phyloP scores from a whole-genome alignment of 2,888 invertebrate genomes.

The Pimpla rufipes region DNA sequence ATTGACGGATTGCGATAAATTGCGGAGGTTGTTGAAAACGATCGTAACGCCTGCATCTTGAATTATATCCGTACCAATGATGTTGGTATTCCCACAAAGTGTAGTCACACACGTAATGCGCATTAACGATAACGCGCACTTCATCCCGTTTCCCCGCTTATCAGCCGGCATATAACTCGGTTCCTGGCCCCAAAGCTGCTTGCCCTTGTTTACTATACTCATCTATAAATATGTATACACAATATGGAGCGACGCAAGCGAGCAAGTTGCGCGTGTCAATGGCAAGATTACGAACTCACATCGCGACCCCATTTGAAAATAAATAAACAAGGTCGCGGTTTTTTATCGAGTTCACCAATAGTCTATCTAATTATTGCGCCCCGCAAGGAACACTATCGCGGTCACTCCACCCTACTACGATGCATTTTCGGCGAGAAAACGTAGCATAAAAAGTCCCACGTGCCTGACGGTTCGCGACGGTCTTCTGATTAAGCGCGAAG shows the following conservation, averaged over 20 bases:
- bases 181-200: slow-evolving; percentile 74
- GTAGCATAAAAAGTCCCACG: no score
- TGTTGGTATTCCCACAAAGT: slow-evolving; percentile 25
- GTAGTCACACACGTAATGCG: slow-evolving; percentile 69
- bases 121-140: slow-evolving; percentile 63
- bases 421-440: neutral
- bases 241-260: slow-evolving; percentile 22
- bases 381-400: neutral
- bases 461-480: no score
- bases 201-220: slow-evolving; percentile 81
- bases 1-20: no score
- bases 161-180: slow-evolving; percentile 70
- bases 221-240: slow-evolving; percentile 72
- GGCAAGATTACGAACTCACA: slow-evolving; percentile 70
- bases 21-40: no score
- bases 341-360: slow-evolving; percentile 31
- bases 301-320: slow-evolving; percentile 75
- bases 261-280: slow-evolving; percentile 31
- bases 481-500: no score
- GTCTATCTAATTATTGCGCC: neutral
- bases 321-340: slow-evolving; percentile 77
- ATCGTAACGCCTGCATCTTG: no score
- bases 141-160: slow-evolving; percentile 72
- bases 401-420: neutral
- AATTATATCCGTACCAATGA: slow-evolving; percentile 1